Conservation (phyloP, 1,140 invertebrate species). For the Apolygus lucorum region DNA sequence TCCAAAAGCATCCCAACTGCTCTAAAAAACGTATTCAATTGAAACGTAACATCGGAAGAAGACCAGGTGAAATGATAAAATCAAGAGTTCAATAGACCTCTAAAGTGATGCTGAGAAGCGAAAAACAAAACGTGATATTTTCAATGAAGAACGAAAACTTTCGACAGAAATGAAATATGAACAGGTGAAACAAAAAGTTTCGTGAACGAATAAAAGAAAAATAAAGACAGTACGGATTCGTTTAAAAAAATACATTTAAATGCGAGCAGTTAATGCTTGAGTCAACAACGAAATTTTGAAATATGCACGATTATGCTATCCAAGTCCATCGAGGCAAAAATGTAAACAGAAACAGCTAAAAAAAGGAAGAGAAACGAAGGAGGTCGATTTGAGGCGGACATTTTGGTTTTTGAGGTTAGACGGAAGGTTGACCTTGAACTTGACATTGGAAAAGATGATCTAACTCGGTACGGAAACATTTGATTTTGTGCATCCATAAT, state of each 20-base stretch:
- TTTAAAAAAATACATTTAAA: conserved; percentile 9
- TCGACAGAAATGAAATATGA: background rate
- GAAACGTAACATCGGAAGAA: too few species aligned
- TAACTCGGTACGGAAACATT: too few species aligned
- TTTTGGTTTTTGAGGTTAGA: too few species aligned
- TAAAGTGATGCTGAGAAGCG: too few species aligned
- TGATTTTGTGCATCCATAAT: too few species aligned
- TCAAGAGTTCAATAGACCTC: too few species aligned
- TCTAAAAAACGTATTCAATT: background rate
- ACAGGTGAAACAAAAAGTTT: background rate
- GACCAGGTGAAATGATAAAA: too few species aligned
- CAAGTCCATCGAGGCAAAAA: conserved; percentile 9
- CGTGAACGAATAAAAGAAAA: background rate
- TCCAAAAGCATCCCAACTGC: background rate
- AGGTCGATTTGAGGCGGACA: too few species aligned
- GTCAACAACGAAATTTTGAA: conserved; percentile 5
- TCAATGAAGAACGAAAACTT: background rate
- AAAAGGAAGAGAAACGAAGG: conserved; percentile 33
- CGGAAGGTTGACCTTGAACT: too few species aligned
- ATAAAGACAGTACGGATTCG: background rate
- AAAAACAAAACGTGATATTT: too few species aligned
- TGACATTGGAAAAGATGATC: too few species aligned
- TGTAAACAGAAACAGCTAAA: conserved; percentile 37
- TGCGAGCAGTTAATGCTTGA: conserved; percentile 12
- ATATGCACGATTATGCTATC: conserved; percentile 9